These are phyloP conservation scores for Amblyornis subalaris DNA, from an alignment of 2,113 vertebrate species.

Conservation along the genomic window DNA sequence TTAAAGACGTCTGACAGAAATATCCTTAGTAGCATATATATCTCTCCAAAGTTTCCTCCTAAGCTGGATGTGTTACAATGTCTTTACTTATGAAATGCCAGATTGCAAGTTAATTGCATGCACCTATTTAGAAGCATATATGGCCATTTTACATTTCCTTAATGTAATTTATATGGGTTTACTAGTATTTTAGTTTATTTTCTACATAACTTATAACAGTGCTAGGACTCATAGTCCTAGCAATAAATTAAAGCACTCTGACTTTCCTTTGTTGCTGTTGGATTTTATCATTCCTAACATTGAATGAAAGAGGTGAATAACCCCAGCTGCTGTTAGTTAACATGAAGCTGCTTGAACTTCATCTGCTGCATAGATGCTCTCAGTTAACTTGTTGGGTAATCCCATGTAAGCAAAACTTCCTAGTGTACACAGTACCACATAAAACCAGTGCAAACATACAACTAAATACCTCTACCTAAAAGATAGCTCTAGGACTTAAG, in stretches of 20 bases:
- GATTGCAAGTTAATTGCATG: neutral
- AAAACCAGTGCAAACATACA: neutral
- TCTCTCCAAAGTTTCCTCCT: neutral
- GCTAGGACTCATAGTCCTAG: accelerated
- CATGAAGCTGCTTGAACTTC: neutral
- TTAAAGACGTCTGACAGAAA: neutral
- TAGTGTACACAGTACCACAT: neutral
- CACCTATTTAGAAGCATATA: neutral
- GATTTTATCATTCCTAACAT: neutral
- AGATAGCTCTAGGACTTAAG: neutral
- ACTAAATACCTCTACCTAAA: neutral
- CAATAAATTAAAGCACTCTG: neutral
- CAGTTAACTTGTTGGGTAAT: neutral
- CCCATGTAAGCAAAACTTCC: neutral
- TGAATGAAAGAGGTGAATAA: neutral
- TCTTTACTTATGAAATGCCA: neutral
- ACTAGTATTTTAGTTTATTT: neutral
- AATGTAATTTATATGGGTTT: neutral
- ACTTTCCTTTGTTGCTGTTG: neutral
- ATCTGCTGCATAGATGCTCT: neutral
- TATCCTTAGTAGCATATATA: neutral
- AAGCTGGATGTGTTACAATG: neutral
- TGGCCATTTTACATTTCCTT: neutral
- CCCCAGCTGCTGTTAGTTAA: neutral
- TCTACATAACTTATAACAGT: neutral